Base-by-base conservation (phyloP, 2,113 vertebrate species). In the Vanacampus margaritifer region DNA sequence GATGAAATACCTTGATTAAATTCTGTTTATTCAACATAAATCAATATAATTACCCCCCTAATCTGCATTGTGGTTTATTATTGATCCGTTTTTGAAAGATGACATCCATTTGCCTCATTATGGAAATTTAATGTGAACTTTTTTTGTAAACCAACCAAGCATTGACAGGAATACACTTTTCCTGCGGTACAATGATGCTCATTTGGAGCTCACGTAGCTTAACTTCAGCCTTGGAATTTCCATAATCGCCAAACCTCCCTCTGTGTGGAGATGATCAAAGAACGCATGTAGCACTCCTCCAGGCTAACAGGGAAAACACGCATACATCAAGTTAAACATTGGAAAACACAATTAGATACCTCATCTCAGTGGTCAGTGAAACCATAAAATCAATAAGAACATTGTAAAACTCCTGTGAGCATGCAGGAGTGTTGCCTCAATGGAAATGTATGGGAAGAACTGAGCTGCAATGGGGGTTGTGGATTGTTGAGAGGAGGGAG, bases 211-310 rank as follows among this genome's bases (percentile, higher is more conserved):
- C 61, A 74, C 76, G 79, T 83, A 80, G 79, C 79, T 84, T 75
- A 73, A 84, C 81, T 80, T 72, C 73, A 81, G 86, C 80, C 81
- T 86, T 79, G 74, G 84, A 88, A 90, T 86, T 84, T 85, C 87
- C 82, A 86, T 89, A 90, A 90, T 91, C 79, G 82, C 77, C 86
- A 83, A 79, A 82, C 81, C 87, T 84, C 90, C 88, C 81, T 84
- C 84, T 65, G 86, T 58, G 89, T 88, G 77, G 81, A 88, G 85
- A 91, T 90, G 87, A 91, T 86, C 86, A 91, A 81, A 88, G 81
- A 87, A 87, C 45, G 66, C 86, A 71, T 87, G 81, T 87, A 87
- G 78, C 79, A 88, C 65, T 86, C 86, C 89, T 88, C 43, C 43
- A 83, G 84, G 89, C 87, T 80, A 85, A 82, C 71, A 72, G 63